Evolutionary conservation across 2,113 vertebrate species (phyloP), one percentile per base, ranked within the genome.

Genomic region (Sporophila hypoxantha): DNA sequence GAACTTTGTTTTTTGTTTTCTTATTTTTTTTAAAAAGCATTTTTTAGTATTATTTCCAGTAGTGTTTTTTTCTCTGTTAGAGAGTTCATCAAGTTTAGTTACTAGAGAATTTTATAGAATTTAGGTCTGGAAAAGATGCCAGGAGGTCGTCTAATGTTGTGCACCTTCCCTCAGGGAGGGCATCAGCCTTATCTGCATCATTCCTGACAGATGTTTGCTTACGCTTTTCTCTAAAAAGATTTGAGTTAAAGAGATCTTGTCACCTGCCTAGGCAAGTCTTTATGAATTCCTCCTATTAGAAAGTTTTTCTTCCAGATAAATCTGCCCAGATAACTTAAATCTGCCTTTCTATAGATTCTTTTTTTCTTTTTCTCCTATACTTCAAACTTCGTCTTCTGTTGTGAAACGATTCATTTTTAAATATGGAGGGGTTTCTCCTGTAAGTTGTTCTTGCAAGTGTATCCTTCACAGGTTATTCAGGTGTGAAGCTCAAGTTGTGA

Each of bases 351-450:
- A 1, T 17, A 15, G 23, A 39, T 74, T 2, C 4, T 1, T 39
- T 1, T 1, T 10, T 10, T 26, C 5, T 20, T 29, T 20, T 82
- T 32, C 5, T 44, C 20, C 22, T 12, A 1, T 39, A 14, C 9
- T 64, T 79, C 29, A 68, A 9, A 29, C 12, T 73, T 8, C 6
- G 8, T 52, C 25, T 74, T 83, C 15, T 37, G 2, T 53, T 36
- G 34, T 83, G 29, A 80, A 76, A 49, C 32, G 6, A 30, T 61
- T 64, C 0, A 9, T 46, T 53, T 73, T 68, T 61, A 57, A 90
- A 56, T 23, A 27, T 25, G 20, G 41, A 56, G n/a, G 26, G 4
- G 8, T 61, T 90, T 90, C 27, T 76, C 3, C 2, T 68, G 3
- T 21, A 39, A 21, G 10, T 69, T 74, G 19, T 57, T 88, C 26